Percentiles rank a stretch among this genome's conserved stretches.
Conservation (phyloP, 2,113 vertebrate genomes). For the Hippocampus zosterae region DNA sequence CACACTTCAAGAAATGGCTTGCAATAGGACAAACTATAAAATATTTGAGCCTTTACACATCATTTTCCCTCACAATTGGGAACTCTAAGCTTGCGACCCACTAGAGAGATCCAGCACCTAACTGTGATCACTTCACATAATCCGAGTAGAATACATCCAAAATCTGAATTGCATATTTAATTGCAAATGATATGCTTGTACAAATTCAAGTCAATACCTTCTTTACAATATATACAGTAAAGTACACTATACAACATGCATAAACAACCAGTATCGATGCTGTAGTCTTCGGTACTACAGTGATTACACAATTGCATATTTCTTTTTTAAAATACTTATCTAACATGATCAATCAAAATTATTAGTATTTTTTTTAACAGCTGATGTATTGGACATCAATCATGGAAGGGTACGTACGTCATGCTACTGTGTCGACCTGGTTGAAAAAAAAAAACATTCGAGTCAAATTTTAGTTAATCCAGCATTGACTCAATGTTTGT, state of each 20-base stretch:
- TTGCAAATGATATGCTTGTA: slow-evolving; percentile 16
- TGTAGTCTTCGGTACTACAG: neutral
- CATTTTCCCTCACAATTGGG: slow-evolving; percentile 15
- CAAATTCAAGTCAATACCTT: neutral
- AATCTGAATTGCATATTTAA: slow-evolving; percentile 29
- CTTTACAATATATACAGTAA: slow-evolving; percentile 51
- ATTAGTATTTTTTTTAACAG: neutral
- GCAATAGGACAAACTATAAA: slow-evolving; percentile 17
- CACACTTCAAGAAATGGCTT: slow-evolving; percentile 52
- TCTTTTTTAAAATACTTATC: neutral
- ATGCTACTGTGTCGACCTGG: too few relatives aligned
- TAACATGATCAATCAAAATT: neutral
- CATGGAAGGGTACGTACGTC: too few relatives aligned
- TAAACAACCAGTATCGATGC: neutral
- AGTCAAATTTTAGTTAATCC: neutral
- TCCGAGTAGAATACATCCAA: slow-evolving; percentile 9
- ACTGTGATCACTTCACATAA: slow-evolving; percentile 15
- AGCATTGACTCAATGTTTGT: neutral
- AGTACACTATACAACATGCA: slow-evolving; percentile 11
- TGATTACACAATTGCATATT: neutral
- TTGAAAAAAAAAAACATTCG: neutral
- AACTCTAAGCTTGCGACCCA: slow-evolving; percentile 31
- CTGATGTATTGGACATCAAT: neutral
- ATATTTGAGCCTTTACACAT: slow-evolving; percentile 17
- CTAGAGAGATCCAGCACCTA: slow-evolving; percentile 32